phyloP scores from a whole-genome alignment of 2,113 vertebrate genomes.

The Chaetodon trifascialis region DNA sequence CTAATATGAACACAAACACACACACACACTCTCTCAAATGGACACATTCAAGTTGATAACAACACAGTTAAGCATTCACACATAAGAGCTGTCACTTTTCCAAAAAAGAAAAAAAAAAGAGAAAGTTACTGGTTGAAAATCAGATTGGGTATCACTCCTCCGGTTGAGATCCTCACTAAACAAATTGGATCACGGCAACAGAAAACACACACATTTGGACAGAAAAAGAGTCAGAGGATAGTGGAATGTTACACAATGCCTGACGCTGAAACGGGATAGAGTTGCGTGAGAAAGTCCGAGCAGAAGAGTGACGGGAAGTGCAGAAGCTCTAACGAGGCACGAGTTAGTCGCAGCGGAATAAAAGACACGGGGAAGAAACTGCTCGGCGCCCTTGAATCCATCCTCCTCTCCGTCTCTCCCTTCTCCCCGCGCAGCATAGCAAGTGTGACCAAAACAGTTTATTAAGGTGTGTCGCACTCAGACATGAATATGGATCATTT shows the following conservation, averaged over 20 bases:
- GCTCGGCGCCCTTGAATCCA: slow-evolving; percentile 21
- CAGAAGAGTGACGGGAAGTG: slow-evolving; percentile 52
- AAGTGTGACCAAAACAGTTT: slow-evolving; percentile 19
- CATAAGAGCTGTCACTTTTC: slow-evolving; percentile 8
- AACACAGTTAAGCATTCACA: slow-evolving; percentile 28
- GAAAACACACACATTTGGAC: neutral
- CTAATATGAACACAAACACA: slow-evolving; percentile 51
- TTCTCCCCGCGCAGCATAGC: neutral
- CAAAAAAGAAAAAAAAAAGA: neutral
- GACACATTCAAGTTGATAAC: slow-evolving; percentile 26
- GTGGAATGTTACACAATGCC: neutral
- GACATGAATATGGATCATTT: slow-evolving; percentile 59
- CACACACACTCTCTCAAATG: slow-evolving; percentile 1
- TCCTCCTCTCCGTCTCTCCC: neutral
- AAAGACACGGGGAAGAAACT: slow-evolving; percentile 14
- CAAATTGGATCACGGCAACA: neutral
- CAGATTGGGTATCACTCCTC: neutral
- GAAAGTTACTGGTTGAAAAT: neutral
- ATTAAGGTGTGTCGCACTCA: slow-evolving; percentile 48
- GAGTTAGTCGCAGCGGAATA: slow-evolving; percentile 19
- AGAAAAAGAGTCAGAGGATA: neutral
- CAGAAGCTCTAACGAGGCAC: slow-evolving; percentile 24
- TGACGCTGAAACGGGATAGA: neutral
- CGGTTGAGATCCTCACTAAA: neutral
- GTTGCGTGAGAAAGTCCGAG: slow-evolving; percentile 2